These are phyloP conservation scores for Chrysopa pallens DNA, from an alignment of 1,140 invertebrate species.

Conservation along the genomic window DNA sequence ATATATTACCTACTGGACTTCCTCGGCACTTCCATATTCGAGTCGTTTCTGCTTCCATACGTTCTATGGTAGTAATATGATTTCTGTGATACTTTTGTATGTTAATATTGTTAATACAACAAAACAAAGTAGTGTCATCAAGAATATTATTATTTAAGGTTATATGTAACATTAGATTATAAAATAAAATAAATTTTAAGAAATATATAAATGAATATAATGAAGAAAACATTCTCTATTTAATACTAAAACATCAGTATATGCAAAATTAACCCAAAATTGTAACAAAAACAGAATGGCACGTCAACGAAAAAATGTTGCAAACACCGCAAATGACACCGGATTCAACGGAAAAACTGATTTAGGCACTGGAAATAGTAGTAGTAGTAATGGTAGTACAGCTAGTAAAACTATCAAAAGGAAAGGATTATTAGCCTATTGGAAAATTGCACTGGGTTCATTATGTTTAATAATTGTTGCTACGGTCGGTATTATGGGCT, in stretches of 20 bases:
- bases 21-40: too few species aligned
- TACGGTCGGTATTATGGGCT: constrained; percentile 61
- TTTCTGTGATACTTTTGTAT: too few species aligned
- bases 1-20: too few species aligned
- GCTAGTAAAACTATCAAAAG: constrained; percentile 15
- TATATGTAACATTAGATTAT: too few species aligned
- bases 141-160: too few species aligned
- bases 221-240: not conserved
- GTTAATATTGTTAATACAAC: too few species aligned
- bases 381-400: constrained; percentile 21
- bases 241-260: not conserved
- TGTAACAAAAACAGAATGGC: constrained; percentile 3
- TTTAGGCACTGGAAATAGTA: constrained; percentile 20
- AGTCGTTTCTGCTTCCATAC: too few species aligned
- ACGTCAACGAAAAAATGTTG: constrained; percentile 5
- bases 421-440: constrained; percentile 22
- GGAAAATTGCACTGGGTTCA: constrained; percentile 29
- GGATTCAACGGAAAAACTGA: constrained; percentile 10
- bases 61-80: too few species aligned
- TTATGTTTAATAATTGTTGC: constrained; percentile 40
- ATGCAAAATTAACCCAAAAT: not conserved
- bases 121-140: too few species aligned
- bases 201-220: too few species aligned
- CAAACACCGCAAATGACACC: constrained; percentile 4
- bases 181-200: too few species aligned